These are phyloP conservation scores for Capromys pilorides DNA, from an alignment of 2,797 vertebrate genomes.

Conservation along the genomic window DNA sequence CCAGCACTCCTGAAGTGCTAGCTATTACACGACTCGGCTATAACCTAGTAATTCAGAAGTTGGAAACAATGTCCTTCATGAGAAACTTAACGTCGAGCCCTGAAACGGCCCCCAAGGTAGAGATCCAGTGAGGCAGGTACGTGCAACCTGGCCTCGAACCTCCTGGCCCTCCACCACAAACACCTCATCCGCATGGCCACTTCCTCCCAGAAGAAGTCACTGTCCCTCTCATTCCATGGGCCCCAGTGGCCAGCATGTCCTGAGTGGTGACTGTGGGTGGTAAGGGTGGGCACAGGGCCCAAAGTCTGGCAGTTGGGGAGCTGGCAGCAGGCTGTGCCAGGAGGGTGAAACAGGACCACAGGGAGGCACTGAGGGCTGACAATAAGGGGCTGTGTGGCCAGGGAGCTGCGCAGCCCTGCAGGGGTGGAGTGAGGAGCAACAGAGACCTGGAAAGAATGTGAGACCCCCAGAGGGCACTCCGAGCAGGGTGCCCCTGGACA, in stretches of 20 bases:
- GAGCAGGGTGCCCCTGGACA: not conserved
- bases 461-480: not conserved
- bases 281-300: not conserved
- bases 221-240: not conserved
- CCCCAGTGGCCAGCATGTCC: not conserved
- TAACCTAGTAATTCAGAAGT: not conserved
- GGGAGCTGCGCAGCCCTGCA: not conserved
- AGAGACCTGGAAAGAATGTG: not conserved
- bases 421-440: not conserved
- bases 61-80: not conserved
- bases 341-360: not conserved
- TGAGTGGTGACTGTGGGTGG: not conserved
- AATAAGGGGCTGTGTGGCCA: rapidly evolving
- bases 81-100: not conserved
- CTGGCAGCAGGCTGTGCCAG: not conserved
- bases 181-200: not conserved
- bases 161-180: not conserved
- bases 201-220: not conserved
- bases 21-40: not conserved
- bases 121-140: not conserved
- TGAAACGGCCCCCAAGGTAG: not conserved
- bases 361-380: not conserved
- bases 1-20: not conserved
- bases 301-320: not conserved
- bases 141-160: too few species aligned